Conservation (phyloP, 2,797 vertebrate species). For the Microchirus variegatus region DNA sequence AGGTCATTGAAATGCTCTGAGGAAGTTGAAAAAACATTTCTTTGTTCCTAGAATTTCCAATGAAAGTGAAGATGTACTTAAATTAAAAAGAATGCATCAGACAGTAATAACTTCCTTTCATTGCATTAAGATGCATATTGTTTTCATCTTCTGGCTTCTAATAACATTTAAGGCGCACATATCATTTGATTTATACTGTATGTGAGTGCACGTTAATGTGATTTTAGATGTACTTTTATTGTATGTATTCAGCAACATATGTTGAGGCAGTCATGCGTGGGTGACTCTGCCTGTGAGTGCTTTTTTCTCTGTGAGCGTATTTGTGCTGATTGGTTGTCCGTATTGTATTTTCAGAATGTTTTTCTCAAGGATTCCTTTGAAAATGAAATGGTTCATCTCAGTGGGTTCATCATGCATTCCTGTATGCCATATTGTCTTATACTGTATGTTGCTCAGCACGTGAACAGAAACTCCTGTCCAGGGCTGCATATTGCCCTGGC, state of each 20-base stretch:
- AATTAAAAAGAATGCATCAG: too few species aligned
- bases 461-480: background rate
- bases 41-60: too few species aligned
- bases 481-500: too few species aligned
- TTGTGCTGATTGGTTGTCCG: background rate
- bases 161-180: background rate
- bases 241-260: background rate
- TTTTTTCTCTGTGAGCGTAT: background rate
- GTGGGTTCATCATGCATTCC: background rate
- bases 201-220: background rate
- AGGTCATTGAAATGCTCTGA: too few species aligned
- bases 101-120: too few species aligned
- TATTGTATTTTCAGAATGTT: background rate
- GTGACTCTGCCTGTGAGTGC: background rate
- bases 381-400: background rate
- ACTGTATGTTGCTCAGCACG: background rate
- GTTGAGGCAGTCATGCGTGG: background rate
- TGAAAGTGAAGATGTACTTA: too few species aligned
- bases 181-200: background rate
- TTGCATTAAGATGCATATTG: too few species aligned
- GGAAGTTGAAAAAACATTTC: too few species aligned
- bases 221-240: background rate
- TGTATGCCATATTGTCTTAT: background rate
- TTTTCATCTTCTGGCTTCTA: background rate
- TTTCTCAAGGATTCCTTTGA: background rate